Evolutionary conservation across 2,888 invertebrate genomes (phyloP).

Genomic region (Myopa testacea): DNA sequence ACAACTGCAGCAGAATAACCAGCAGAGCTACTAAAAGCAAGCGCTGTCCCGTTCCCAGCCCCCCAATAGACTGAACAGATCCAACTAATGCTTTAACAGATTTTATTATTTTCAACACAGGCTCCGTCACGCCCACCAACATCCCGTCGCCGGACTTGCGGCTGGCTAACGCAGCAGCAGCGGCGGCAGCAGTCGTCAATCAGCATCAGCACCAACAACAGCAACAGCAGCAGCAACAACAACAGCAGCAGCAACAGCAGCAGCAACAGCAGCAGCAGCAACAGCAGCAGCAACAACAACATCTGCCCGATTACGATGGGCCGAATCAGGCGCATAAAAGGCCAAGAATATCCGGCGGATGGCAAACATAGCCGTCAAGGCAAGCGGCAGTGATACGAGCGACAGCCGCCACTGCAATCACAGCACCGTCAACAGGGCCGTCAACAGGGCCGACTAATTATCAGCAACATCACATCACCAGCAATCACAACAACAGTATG

Average conservation of each 20-base stretch:
- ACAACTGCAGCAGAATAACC: constrained; percentile 10
- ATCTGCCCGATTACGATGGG: constrained; percentile 74
- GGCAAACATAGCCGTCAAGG: constrained; percentile 84
- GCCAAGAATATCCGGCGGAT: constrained; percentile 87
- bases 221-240: constrained; percentile 59
- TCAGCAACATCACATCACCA: constrained; percentile 50
- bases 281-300: constrained; percentile 56
- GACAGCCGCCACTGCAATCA: constrained; percentile 48
- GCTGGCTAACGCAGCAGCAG: constrained; percentile 59
- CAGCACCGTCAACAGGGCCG: constrained; percentile 41
- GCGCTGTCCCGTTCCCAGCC: constrained; percentile 26
- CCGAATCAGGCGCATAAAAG: constrained; percentile 76
- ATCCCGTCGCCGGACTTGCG: constrained; percentile 78
- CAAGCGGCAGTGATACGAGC: constrained; percentile 48
- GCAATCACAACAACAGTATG: constrained; percentile 38
- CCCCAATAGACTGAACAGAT: constrained; percentile 50
- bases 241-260: constrained; percentile 60
- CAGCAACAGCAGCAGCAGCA: constrained; percentile 58
- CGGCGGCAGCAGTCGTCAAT: constrained; percentile 52
- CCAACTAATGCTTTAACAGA: constrained; percentile 66
- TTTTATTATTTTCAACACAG: constrained; percentile 70
- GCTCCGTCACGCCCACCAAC: constrained; percentile 87
- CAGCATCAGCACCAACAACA: constrained; percentile 60
- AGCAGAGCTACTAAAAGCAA: background rate
- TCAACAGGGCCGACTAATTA: constrained; percentile 40